Conservation (phyloP, 2,888 invertebrate genomes). For the Steinernema carpocapsae region DNA sequence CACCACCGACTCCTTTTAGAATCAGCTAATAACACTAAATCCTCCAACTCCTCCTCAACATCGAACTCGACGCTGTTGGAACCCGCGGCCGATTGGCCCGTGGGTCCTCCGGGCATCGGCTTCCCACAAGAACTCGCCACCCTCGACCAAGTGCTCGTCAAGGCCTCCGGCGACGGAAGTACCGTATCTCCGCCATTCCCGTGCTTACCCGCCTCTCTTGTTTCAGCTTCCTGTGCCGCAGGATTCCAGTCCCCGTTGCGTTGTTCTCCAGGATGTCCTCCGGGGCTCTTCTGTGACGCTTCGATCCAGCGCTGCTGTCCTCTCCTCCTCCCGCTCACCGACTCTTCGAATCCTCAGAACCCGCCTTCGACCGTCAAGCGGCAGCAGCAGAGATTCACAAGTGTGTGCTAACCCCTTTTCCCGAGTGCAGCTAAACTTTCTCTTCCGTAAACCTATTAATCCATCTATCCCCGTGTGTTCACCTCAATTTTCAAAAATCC, state of each 20-base stretch:
- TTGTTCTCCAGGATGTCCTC: constrained; percentile 60
- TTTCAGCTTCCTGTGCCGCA: constrained; percentile 58
- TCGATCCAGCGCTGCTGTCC: constrained; percentile 62
- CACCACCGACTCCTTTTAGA: constrained; percentile 7
- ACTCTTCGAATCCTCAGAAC: constrained; percentile 43
- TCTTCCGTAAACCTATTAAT: constrained; percentile 22
- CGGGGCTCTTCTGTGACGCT: constrained; percentile 62
- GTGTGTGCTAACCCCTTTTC: constrained; percentile 40
- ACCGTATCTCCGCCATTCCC: constrained; percentile 36
- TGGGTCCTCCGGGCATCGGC: constrained; percentile 59
- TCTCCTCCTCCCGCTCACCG: constrained; percentile 59
- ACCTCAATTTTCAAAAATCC: too few species aligned
- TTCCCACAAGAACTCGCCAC: constrained; percentile 57
- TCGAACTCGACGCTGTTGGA: constrained; percentile 18
- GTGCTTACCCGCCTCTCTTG: constrained; percentile 27
- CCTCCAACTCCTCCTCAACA: background rate
- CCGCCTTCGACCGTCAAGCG: constrained; percentile 1
- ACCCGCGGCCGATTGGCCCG: constrained; percentile 56
- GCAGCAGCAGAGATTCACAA: constrained; percentile 37
- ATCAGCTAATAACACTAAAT: background rate
- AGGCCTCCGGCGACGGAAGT: constrained; percentile 63
- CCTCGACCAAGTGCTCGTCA: constrained; percentile 60
- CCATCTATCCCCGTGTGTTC: constrained; percentile 12
- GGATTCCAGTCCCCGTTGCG: constrained; percentile 55
- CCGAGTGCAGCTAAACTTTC: constrained; percentile 27